Evolutionary conservation across 2,113 vertebrate species (phyloP).

Genomic region (Passer domesticus): DNA sequence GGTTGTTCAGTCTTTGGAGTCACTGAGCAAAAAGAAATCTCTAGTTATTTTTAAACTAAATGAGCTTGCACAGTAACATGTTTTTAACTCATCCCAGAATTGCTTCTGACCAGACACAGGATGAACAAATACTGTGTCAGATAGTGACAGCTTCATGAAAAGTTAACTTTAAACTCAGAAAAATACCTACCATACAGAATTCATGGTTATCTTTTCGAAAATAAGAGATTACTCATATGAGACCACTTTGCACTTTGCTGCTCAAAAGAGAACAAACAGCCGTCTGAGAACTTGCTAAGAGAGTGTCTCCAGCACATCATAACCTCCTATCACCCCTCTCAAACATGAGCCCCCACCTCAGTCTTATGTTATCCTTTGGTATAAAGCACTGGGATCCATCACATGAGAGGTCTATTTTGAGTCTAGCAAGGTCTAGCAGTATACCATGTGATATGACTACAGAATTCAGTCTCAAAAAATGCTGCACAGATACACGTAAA

Average conservation of each 20-base stretch:
- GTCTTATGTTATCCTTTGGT: background rate
- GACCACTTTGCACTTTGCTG: background rate
- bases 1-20: background rate
- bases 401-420: background rate
- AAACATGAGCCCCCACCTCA: background rate
- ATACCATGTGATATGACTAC: background rate
- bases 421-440: background rate
- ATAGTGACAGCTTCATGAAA: background rate
- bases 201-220: background rate
- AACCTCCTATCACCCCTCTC: background rate
- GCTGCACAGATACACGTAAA: background rate
- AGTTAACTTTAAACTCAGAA: background rate
- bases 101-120: background rate
- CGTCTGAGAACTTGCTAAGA: background rate
- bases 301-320: background rate
- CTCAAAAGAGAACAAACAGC: background rate
- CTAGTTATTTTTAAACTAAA: background rate
- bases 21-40: background rate
- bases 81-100: background rate
- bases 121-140: background rate
- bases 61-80: background rate
- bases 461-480: background rate
- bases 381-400: background rate
- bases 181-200: background rate
- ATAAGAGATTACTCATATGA: background rate